These are phyloP conservation scores for Xenopus borealis DNA, from an alignment of 2,113 vertebrate genomes.

Conservation along the genomic window DNA sequence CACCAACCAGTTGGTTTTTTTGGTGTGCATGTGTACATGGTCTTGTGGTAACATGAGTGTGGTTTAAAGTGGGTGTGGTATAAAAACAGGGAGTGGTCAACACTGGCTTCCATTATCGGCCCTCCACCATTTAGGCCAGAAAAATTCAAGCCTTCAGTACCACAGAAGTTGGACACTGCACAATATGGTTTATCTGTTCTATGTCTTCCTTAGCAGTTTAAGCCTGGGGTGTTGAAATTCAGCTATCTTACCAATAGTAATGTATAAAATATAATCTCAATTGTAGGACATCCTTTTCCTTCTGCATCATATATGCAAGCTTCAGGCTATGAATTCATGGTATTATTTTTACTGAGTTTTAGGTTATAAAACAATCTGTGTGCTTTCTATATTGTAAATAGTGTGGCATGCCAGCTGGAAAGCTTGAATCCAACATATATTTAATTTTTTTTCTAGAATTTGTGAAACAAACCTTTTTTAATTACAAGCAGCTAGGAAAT, in stretches of 20 bases:
- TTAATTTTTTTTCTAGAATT: conserved; percentile 7
- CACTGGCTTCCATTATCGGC: no score
- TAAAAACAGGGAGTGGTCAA: no score
- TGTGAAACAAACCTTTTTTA: conserved; percentile 28
- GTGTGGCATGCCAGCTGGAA: conserved; percentile 11
- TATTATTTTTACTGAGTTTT: conserved; percentile 6
- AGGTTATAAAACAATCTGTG: background rate
- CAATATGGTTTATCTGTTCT: background rate
- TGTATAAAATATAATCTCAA: background rate
- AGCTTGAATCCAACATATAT: conserved; percentile 11
- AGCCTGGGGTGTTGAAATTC: background rate
- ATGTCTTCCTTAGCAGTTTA: background rate
- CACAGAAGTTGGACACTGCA: background rate
- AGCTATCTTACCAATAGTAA: background rate
- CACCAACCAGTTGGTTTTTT: no score
- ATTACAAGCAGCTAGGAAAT: conserved; percentile 20
- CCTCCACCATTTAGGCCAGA: no score
- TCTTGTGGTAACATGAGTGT: no score
- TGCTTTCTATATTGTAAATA: conserved; percentile 1
- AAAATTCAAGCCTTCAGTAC: no score
- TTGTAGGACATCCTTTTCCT: background rate
- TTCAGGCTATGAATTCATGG: conserved; percentile 1
- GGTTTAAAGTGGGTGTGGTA: no score
- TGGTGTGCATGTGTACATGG: no score
- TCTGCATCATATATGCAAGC: background rate